These are phyloP conservation scores for Neopipo cinnamomea DNA, from an alignment of 2,113 vertebrate species.

Conservation along the genomic window DNA sequence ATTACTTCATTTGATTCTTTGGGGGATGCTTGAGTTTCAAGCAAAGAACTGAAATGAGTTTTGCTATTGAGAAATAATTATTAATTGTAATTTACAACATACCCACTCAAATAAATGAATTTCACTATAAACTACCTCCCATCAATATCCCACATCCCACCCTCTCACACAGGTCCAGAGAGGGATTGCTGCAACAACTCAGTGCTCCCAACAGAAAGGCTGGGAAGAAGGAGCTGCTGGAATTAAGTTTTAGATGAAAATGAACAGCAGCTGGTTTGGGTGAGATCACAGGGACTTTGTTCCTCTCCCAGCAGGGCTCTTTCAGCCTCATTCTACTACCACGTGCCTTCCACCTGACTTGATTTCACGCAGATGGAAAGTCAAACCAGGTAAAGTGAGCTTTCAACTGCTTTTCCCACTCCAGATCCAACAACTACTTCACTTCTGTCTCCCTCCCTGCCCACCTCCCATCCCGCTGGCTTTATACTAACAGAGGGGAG, in stretches of 20 bases:
- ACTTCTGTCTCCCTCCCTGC: neutral
- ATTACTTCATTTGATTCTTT: neutral
- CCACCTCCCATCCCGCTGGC: neutral
- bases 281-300: neutral
- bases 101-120: neutral
- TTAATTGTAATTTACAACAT: neutral
- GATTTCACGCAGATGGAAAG: neutral
- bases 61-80: neutral
- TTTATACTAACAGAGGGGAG: neutral
- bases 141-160: neutral
- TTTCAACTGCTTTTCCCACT: neutral
- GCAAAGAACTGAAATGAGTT: neutral
- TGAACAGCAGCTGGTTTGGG: neutral
- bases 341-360: fast-evolving
- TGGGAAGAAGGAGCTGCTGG: neutral
- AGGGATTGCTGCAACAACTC: neutral
- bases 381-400: neutral
- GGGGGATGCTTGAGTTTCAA: neutral
- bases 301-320: neutral
- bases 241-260: neutral
- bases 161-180: neutral
- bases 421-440: neutral
- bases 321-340: neutral
- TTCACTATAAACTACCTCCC: neutral
- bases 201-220: neutral